Percentiles rank a stretch among this genome's conserved stretches.
Evolutionary conservation across 1,140 invertebrate species (phyloP).

Genomic region (Philopotamus ludificatus): DNA sequence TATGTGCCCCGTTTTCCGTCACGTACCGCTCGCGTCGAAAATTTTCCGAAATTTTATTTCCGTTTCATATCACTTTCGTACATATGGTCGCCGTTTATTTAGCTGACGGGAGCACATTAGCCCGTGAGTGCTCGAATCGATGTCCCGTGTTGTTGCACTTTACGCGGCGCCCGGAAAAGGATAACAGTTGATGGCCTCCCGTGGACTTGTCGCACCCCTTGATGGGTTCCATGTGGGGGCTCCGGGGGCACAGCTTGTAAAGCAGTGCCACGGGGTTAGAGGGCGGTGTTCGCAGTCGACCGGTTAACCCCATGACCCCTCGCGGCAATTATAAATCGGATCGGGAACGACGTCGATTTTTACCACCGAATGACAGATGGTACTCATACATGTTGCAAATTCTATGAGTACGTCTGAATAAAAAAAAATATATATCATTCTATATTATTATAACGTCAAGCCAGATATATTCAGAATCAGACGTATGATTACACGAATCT

Average conservation of each 20-base stretch:
- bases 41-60: no score
- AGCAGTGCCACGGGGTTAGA: background rate
- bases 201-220: background rate
- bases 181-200: background rate
- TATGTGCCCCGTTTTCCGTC: slow-evolving; percentile 1
- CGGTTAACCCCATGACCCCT: background rate
- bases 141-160: slow-evolving; percentile 8
- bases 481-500: no score
- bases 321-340: background rate
- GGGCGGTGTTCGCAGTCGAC: slow-evolving; percentile 9
- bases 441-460: no score
- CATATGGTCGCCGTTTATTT: background rate
- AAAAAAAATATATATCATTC: no score
- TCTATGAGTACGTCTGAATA: no score
- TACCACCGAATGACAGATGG: background rate
- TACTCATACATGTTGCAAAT: no score
- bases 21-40: background rate
- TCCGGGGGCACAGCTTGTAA: slow-evolving; percentile 1
- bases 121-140: background rate
- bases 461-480: no score
- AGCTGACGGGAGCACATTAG: background rate
- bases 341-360: background rate
- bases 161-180: background rate
- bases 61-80: no score
- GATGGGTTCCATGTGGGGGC: background rate